Conservation (phyloP, 2,888 invertebrate genomes). For the Malthinus flaveolus region DNA sequence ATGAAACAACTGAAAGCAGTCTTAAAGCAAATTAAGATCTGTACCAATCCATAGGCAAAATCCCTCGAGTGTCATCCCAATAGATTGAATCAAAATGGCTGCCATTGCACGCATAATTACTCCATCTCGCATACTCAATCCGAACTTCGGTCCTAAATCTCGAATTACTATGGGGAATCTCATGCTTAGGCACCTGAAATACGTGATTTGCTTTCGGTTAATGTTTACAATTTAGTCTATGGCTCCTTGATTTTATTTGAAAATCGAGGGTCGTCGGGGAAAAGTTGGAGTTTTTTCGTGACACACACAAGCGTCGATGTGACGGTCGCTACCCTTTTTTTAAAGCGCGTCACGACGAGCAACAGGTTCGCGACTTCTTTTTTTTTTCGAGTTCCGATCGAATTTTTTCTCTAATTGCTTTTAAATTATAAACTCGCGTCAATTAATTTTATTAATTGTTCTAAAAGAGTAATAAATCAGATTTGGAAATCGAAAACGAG, state of each 20-base stretch:
- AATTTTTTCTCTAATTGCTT: too few species aligned
- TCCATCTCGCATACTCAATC: conserved; percentile 46
- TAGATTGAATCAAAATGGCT: conserved; percentile 62
- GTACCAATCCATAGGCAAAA: conserved; percentile 47
- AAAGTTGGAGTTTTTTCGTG: neutral
- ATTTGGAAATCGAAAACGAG: neutral
- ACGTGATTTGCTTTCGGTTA: conserved; percentile 45
- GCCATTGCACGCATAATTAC: conserved; percentile 54
- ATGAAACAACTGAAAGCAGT: conserved; percentile 29
- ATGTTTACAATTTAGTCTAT: conserved; percentile 32
- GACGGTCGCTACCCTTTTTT: too few species aligned
- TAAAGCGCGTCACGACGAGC: neutral
- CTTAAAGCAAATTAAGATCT: conserved; percentile 54
- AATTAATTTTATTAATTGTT: too few species aligned
- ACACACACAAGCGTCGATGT: neutral
- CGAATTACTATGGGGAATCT: conserved; percentile 45
- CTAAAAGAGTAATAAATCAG: too few species aligned
- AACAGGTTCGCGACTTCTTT: conserved; percentile 2
- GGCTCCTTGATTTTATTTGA: conserved; percentile 21
- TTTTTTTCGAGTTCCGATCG: neutral
- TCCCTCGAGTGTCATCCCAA: conserved; percentile 65
- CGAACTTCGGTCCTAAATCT: conserved; percentile 48
- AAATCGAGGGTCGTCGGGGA: conserved; percentile 12
- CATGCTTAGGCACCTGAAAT: conserved; percentile 42
- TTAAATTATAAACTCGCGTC: too few species aligned